A percentile compares a stretch with the other conserved stretches of the same genome.
phyloP scores from a whole-genome alignment of 1,140 invertebrate genomes.

The Onthophagus taurus region DNA sequence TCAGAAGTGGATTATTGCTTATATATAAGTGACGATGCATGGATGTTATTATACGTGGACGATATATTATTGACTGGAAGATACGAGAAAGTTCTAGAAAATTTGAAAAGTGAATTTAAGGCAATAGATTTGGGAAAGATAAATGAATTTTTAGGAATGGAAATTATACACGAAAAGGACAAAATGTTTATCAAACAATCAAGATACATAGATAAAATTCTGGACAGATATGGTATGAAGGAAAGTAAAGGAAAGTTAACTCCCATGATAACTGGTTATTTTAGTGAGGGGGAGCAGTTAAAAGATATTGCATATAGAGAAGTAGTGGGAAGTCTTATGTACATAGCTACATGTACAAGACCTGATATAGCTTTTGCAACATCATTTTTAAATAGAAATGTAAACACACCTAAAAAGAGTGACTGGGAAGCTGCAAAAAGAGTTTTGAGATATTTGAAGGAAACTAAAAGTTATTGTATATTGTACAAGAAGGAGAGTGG shows the following conservation, averaged over 20 bases:
- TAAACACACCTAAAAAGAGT: neutral
- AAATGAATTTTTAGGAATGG: constrained; percentile 1
- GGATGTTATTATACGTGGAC: constrained; percentile 2
- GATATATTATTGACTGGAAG: neutral
- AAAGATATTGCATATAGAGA: constrained; percentile 3
- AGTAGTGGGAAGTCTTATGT: neutral
- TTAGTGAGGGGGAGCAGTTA: neutral
- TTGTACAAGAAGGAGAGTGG: neutral
- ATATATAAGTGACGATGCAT: neutral
- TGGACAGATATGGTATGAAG: neutral
- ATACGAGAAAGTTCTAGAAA: no score
- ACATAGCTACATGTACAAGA: neutral
- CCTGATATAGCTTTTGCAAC: constrained; percentile 4
- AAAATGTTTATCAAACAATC: neutral
- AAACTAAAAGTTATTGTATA: neutral
- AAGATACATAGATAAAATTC: neutral
- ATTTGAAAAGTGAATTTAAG: neutral
- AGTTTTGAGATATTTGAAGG: constrained; percentile 3
- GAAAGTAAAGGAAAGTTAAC: neutral
- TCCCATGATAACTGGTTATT: neutral
- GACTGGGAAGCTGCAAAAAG: constrained; percentile 2
- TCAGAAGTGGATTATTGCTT: neutral
- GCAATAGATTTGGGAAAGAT: constrained; percentile 1
- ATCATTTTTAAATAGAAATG: neutral
- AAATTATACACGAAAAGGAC: neutral